Percentiles rank a stretch among this genome's conserved stretches.
Conservation (phyloP, 2,888 invertebrate species). For the Drosophila prolongata region DNA sequence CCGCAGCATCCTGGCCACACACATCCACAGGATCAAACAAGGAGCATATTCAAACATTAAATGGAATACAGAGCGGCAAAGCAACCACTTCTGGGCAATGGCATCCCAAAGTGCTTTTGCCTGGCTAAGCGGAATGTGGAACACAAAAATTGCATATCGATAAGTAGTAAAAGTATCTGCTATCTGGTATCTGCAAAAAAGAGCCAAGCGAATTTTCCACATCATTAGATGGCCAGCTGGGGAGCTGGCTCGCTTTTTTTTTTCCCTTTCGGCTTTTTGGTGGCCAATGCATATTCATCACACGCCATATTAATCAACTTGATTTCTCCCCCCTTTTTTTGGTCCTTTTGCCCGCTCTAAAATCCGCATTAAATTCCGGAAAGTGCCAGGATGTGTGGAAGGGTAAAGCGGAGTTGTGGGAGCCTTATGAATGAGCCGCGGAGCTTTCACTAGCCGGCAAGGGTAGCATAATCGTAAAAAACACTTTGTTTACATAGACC, state of each 20-base stretch:
- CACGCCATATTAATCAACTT: slow-evolving; percentile 73
- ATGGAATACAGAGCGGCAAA: slow-evolving; percentile 7
- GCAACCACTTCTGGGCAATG: slow-evolving; percentile 11
- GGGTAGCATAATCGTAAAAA: slow-evolving; percentile 18
- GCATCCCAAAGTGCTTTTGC: slow-evolving; percentile 18
- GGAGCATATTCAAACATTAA: slow-evolving; percentile 5
- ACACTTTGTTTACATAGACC: slow-evolving; percentile 32
- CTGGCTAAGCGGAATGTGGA: slow-evolving; percentile 35
- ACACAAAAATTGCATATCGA: slow-evolving; percentile 69
- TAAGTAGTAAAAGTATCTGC: slow-evolving; percentile 43
- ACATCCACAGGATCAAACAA: slow-evolving; percentile 35
- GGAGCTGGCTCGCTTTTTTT: slow-evolving; percentile 52
- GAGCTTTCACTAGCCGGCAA: slow-evolving; percentile 60
- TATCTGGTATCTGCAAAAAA: slow-evolving; percentile 18
- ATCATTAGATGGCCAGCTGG: slow-evolving; percentile 75
- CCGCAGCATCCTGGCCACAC: slow-evolving; percentile 32
- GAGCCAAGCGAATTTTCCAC: slow-evolving; percentile 74
- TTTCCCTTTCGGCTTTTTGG: slow-evolving; percentile 30
- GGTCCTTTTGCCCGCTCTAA: not conserved
- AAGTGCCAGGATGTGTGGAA: slow-evolving; percentile 25
- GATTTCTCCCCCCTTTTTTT: slow-evolving; percentile 43
- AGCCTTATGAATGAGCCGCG: slow-evolving; percentile 55
- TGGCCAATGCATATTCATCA: slow-evolving; percentile 70
- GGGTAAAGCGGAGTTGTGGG: slow-evolving; percentile 27
- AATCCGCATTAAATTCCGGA: slow-evolving; percentile 40